A percentile compares a stretch with the other conserved stretches of the same genome.
Conservation (phyloP, 2,888 invertebrate genomes). For the Platynereis dumerilii region DNA sequence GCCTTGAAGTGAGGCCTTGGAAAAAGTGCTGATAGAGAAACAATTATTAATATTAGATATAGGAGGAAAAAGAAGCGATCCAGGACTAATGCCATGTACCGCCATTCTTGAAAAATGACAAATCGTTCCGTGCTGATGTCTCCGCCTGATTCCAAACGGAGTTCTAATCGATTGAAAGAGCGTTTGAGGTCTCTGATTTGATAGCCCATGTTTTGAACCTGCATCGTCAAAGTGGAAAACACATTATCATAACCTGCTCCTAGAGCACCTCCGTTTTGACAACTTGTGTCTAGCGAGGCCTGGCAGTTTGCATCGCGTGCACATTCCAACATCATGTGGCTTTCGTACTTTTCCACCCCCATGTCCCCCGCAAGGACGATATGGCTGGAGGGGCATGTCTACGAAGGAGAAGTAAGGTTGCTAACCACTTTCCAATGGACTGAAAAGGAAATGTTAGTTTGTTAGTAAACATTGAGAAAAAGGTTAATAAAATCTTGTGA, state of each 20-base stretch:
- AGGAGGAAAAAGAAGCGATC: slow-evolving; percentile 17
- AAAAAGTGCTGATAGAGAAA: slow-evolving; percentile 17
- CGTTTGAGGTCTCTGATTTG: slow-evolving; percentile 1
- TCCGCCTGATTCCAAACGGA: neutral
- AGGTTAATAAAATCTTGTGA: too few species aligned
- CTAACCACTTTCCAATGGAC: slow-evolving; percentile 1
- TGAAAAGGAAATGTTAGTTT: neutral
- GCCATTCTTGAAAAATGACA: slow-evolving; percentile 6
- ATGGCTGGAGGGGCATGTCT: neutral
- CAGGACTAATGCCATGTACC: slow-evolving; percentile 15
- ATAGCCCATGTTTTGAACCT: neutral
- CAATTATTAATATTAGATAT: slow-evolving; percentile 14
- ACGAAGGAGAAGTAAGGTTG: neutral
- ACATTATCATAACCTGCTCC: neutral
- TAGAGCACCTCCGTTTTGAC: neutral
- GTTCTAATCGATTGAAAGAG: neutral
- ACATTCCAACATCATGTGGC: slow-evolving; percentile 4
- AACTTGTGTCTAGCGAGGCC: neutral
- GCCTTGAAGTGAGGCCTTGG: slow-evolving; percentile 10
- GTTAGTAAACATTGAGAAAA: too few species aligned
- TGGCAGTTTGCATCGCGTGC: neutral
- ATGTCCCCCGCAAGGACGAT: neutral
- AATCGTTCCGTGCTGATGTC: neutral
- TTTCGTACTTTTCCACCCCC: neutral
- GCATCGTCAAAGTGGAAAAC: neutral